Base-by-base conservation (phyloP, 2,113 vertebrate genomes). In the Promerops cafer region DNA sequence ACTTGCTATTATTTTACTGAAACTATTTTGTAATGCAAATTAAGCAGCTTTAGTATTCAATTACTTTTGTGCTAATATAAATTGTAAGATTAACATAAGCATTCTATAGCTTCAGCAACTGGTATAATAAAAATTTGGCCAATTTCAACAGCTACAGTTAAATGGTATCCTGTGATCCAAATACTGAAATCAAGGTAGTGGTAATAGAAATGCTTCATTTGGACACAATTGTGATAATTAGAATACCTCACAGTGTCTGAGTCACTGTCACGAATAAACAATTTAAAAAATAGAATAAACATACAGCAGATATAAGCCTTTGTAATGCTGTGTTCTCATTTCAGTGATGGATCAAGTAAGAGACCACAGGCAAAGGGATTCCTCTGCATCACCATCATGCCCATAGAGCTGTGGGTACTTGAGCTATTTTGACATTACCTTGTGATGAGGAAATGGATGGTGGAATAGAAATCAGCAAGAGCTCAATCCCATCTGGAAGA, bases 41-140 rank as follows among this genome's bases (percentile, higher is more conserved):
- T 86, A 83, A 90, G 39, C 57, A 69, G 90, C 84, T 95, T 93
- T 89, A 83, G 59, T 87, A 90, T 91, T 95, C 92, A 96, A 92
- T 97, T 95, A 96, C 75, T 94, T 96, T 95, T 96, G 72, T 89
- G 71, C 79, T 94, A 78, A 82, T 93, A 96, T 93, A 96, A 97
- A 95, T 87, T 69, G 65, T 52, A 72, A 75, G 76, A 96, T 79
- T 91, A 93, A 77, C 70, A 82, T 74, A 91, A 76, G 26, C 14
- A 6, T 64, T n/a, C 79, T 93, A 76, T 80, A 84, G 79, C 52
- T 94, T 83, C 87, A 83, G 89, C 87, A 89, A 53, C 85, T 90
- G 40, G 28, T 60, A 52, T 82, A 59, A 33, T 64, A 94, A 93
- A 90, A 93, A 94, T 95, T 80, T 66, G 95, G 85, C 83, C 87